A percentile compares a stretch with the other conserved stretches of the same genome.
phyloP scores from a whole-genome alignment of 2,888 invertebrate species.

The Mythimna albipuncta region DNA sequence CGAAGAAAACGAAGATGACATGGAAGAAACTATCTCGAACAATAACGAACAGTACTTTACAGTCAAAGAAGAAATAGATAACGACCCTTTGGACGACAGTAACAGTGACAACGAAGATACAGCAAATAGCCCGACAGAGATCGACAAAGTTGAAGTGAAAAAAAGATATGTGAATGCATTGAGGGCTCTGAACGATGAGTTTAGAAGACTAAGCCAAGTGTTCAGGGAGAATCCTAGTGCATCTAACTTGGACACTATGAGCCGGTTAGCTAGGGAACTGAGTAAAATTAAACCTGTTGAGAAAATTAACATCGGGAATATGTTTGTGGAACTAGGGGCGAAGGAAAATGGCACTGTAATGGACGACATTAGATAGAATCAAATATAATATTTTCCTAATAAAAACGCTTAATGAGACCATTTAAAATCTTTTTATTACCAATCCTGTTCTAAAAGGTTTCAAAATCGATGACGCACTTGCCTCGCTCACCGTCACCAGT shows the following conservation, averaged over 20 bases:
- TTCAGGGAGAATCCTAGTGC: constrained; percentile 69
- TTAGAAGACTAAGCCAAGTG: constrained; percentile 66
- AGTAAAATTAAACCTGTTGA: constrained; percentile 67
- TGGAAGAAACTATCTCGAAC: constrained; percentile 20
- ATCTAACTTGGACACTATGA: constrained; percentile 68
- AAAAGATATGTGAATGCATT: constrained; percentile 46
- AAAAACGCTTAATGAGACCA: not conserved
- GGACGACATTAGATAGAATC: not conserved
- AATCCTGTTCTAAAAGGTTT: too few relatives aligned
- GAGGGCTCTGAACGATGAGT: constrained; percentile 67
- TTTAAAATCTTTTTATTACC: not conserved
- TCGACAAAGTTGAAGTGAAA: constrained; percentile 9
- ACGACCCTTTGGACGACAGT: constrained; percentile 37
- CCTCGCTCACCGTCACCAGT: too few relatives aligned
- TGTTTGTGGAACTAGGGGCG: constrained; percentile 20
- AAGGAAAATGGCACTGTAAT: constrained; percentile 12
- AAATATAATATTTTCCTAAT: constrained; percentile 20
- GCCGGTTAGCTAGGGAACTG: constrained; percentile 64
- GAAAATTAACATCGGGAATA: constrained; percentile 34
- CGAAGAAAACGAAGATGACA: not conserved
- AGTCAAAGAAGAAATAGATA: constrained; percentile 48
- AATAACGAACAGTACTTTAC: constrained; percentile 14
- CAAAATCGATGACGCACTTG: too few relatives aligned
- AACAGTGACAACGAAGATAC: constrained; percentile 11
- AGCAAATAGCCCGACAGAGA: not conserved